Conservation (phyloP, 1,140 invertebrate species). For the Semibalanus balanoides region DNA sequence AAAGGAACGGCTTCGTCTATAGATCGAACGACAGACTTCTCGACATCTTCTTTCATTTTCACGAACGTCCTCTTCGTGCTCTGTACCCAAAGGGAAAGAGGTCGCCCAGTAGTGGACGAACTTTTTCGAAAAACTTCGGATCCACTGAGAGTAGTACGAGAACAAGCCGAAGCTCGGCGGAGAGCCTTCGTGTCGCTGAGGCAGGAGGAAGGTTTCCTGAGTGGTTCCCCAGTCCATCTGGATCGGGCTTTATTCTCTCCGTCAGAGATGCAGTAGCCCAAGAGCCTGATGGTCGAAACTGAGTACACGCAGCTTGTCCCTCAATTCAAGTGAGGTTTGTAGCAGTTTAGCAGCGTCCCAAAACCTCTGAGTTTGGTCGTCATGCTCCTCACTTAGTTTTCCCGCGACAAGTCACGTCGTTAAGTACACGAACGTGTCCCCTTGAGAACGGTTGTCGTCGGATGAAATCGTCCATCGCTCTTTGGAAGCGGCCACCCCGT, state of each 20-base stretch:
- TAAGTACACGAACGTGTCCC: no score
- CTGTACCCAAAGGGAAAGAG: neutral
- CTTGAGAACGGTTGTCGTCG: no score
- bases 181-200: neutral
- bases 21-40: neutral
- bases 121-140: neutral
- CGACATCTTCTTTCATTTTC: neutral
- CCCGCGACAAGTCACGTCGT: no score
- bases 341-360: no score
- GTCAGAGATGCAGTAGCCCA: neutral
- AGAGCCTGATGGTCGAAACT: neutral
- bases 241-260: neutral
- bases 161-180: neutral
- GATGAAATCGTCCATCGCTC: constrained; percentile 8
- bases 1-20: neutral
- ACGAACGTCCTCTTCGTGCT: neutral
- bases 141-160: neutral
- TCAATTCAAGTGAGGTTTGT: neutral
- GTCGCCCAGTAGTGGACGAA: neutral
- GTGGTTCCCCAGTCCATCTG: neutral
- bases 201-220: neutral
- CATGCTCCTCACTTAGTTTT: no score
- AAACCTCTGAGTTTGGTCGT: no score
- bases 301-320: neutral
- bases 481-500: constrained; percentile 11